These are phyloP conservation scores for Lissonota sp. DNA, from an alignment of 2,888 invertebrate species.

Conservation along the genomic window DNA sequence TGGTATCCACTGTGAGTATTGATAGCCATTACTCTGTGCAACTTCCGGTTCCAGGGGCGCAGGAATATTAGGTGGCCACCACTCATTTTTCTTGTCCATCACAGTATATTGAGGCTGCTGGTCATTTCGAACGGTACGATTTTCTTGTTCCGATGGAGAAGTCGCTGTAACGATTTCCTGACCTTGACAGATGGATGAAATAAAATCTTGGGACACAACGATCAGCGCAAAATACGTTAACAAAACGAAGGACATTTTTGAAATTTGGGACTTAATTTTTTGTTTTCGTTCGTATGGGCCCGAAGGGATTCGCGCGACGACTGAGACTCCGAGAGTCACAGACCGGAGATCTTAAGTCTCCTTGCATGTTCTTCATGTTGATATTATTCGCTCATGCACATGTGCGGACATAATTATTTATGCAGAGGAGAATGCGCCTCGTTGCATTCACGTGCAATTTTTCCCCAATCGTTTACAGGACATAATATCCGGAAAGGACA, in stretches of 20 bases:
- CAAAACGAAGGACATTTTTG: conserved; percentile 24
- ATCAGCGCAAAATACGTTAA: conserved; percentile 28
- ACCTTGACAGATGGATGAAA: conserved; percentile 29
- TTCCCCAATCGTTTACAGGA: conserved; percentile 32
- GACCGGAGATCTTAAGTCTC: conserved; percentile 27
- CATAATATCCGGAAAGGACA: conserved; percentile 70
- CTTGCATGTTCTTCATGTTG: conserved; percentile 11
- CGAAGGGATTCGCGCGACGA: conserved; percentile 28
- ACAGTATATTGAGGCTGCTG: conserved; percentile 25
- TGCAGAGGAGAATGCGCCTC: conserved; percentile 46
- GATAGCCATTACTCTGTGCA: conserved; percentile 55
- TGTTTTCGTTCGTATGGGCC: background rate
- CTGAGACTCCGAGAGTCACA: conserved; percentile 25
- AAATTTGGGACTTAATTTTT: background rate
- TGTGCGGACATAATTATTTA: background rate
- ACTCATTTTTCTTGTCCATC: conserved; percentile 62
- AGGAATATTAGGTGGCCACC: conserved; percentile 65
- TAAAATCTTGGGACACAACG: conserved; percentile 26
- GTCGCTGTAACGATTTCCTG: conserved; percentile 39
- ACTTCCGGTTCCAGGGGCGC: conserved; percentile 59
- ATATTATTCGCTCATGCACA: conserved; percentile 37
- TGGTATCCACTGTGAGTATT: conserved; percentile 59
- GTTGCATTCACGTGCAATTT: conserved; percentile 35
- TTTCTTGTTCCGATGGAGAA: conserved; percentile 54
- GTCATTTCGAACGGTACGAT: conserved; percentile 58